These are phyloP conservation scores for Botia almorhae DNA, from an alignment of 2,797 vertebrate genomes.

Conservation along the genomic window DNA sequence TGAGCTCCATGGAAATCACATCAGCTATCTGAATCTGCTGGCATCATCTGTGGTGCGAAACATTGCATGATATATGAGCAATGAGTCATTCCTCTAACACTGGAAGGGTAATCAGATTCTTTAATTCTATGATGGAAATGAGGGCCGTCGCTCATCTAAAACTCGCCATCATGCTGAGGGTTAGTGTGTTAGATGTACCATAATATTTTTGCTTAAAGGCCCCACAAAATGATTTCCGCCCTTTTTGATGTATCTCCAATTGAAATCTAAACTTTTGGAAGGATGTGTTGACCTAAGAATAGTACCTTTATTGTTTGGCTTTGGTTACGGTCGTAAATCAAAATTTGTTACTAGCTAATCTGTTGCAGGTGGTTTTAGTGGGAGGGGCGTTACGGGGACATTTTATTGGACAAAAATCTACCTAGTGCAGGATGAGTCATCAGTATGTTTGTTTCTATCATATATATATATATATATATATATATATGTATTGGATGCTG, in stretches of 20 bases:
- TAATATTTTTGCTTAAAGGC: neutral
- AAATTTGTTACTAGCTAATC: too few species aligned
- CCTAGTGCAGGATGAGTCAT: too few species aligned
- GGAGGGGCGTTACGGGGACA: neutral
- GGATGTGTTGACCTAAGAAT: too few species aligned
- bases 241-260: neutral
- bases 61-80: neutral
- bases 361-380: neutral
- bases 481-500: too few species aligned
- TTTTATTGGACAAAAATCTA: neutral
- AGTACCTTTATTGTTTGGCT: too few species aligned
- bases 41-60: constrained; percentile 10
- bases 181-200: neutral
- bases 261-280: neutral
- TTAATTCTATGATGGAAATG: neutral
- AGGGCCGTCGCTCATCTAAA: neutral
- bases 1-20: constrained; percentile 26
- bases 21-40: constrained; percentile 29
- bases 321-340: too few species aligned
- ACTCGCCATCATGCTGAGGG: neutral
- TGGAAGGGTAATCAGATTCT: neutral
- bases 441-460: too few species aligned
- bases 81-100: neutral
- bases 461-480: too few species aligned
- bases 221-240: neutral